Evolutionary conservation across 2,888 invertebrate genomes (phyloP), one percentile per base, ranked within the genome.

Genomic region (Seira musarum): DNA sequence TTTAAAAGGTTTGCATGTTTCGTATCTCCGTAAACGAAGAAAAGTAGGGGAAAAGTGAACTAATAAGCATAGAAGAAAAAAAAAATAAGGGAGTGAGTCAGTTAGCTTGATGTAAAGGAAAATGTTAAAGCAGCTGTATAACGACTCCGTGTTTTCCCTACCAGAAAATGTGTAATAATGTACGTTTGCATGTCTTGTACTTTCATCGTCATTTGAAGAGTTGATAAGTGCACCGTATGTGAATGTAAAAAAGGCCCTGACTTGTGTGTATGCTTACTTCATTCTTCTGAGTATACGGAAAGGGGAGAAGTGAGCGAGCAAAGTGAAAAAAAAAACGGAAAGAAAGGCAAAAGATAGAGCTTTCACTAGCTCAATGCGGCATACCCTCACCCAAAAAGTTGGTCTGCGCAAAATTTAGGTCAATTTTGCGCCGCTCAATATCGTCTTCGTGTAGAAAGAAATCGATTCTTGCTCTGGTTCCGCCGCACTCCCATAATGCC

Each of bases 361-460:
- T 49, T 63, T 30, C 46, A 65, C 63, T 3, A 73, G 64, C 77
- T 80, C 81, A 81, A 84, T 84, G 82, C 82, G 81, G 82, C 74
- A 84, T 76, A 78, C 80, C 35, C 80, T 80, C 80, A 67, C 74
- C 70, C 64, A 79, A 73, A 75, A 82, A 73, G 68, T 80, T 77
- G 81, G 84, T 84, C 84, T 84, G 85, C 85, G 85, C 85, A 86
- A 86, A 86, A 86, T 86, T 86, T 86, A 71, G 83, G 84, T 85
- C 84, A 84, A 85, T 82, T 84, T 83, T 85, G 85, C 85, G 85
- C 85, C 86, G 86, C 83, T 86, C 86, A 86, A 86, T 86, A 86
- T 82, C 82, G 82, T 81, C 77, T 84, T 85, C 85, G 81, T 77
- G 84, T 85, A 82, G 80, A 85, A 84, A 86, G 85, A 85, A 85